Base-by-base conservation (phyloP, 2,888 invertebrate species). In the Thyatira batis region DNA sequence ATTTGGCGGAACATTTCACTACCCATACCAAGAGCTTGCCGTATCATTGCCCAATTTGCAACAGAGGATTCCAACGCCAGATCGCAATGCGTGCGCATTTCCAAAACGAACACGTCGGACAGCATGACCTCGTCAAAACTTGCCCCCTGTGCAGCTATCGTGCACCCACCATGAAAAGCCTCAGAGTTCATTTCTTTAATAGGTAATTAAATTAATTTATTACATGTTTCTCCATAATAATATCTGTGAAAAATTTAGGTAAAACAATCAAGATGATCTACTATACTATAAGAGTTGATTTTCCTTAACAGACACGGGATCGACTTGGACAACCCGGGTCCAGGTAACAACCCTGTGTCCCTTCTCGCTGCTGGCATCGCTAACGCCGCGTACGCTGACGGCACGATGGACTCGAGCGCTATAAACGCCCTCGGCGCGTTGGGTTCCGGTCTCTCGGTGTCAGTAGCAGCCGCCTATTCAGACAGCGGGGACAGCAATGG, bases 1-100 rank as follows among this genome's bases (percentile, higher is more conserved):
- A 98, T 79, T 92, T 98, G 61, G 97, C 97, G 3, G 98, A 98
- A 87, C 98, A 98, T 86, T 97, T 97, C 82, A 97, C 97, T 27
- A 97, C 97, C 51, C 97, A 97, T 87, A 97, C 97, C 46, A 97
- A 97, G 91, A 97, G 97, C 78, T 93, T 97, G 92, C 97, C 97
- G 77, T 97, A 97, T 87, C 97, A 97, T 84, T 97, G 97, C 88
- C 97, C 97, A 52, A 97, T 97, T 79, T 98, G 97, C 82, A 97
- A 97, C 86, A 93, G 97, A 82, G 97, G 97, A 63, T 97, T 97
- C 87, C 97, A 97, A 85, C 93, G 97, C 57, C 97, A 97, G 91
- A 97, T 97, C 67, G 97, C 97, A 49, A 97, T 97, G 97, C 93
- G 97, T 67, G 97, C 97, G 20, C 97, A 97, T 84, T 97, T 97